phyloP scores from a whole-genome alignment of 2,797 vertebrate species.

The Crypturellus tataupa region DNA sequence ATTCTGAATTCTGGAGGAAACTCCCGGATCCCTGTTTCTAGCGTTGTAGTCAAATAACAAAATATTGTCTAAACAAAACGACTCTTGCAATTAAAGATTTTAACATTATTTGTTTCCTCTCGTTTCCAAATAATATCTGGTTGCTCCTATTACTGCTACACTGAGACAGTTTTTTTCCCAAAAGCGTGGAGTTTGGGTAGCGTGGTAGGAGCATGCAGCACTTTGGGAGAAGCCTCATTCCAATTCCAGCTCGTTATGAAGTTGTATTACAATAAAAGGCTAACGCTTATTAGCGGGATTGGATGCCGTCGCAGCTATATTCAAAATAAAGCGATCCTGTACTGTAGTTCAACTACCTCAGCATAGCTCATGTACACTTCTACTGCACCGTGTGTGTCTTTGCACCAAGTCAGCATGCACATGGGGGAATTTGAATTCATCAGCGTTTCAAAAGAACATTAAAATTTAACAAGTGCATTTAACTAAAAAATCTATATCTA shows the following conservation, averaged over 20 bases:
- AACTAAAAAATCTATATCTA: conserved; percentile 65
- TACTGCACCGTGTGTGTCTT: not conserved
- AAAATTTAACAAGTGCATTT: conserved; percentile 72
- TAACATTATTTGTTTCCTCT: not conserved
- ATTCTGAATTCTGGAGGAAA: not conserved
- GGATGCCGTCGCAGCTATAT: not conserved
- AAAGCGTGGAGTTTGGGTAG: not conserved
- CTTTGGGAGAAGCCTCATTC: not conserved
- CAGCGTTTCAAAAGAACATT: conserved; percentile 62
- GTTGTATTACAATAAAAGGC: conserved; percentile 5
- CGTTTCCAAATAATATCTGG: not conserved
- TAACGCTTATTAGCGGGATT: conserved; percentile 16
- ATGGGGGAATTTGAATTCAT: conserved; percentile 29
- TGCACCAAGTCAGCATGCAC: not conserved
- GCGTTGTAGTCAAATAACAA: not conserved
- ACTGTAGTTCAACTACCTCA: conserved; percentile 24
- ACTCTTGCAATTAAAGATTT: not conserved
- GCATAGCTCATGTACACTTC: not conserved
- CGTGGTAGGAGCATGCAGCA: not conserved
- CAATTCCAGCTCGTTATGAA: not conserved
- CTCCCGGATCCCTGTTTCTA: not conserved
- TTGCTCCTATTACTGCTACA: not conserved
- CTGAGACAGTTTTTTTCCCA: not conserved
- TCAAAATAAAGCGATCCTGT: not conserved
- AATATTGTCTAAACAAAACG: not conserved